Conservation (phyloP, 2,113 vertebrate species). For the Galbula dea region DNA sequence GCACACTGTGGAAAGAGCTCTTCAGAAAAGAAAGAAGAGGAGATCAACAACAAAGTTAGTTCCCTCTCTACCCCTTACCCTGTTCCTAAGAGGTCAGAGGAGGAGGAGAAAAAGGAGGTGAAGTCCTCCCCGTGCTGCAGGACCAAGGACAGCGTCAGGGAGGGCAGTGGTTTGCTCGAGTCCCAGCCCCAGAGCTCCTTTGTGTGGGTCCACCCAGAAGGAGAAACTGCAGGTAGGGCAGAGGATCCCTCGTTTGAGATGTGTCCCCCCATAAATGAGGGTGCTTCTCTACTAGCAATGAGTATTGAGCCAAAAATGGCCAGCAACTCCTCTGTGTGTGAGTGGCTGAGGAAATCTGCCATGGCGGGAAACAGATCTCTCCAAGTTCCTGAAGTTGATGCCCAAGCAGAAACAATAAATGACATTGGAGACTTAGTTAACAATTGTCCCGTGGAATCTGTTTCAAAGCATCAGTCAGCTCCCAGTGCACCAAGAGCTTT, state of each 20-base stretch:
- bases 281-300: not conserved
- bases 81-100: not conserved
- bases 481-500: not conserved
- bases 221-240: not conserved
- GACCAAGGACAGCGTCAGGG: not conserved
- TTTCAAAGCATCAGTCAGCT: not conserved
- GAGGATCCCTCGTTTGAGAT: not conserved
- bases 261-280: fast-evolving
- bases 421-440: not conserved
- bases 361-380: not conserved
- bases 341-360: not conserved
- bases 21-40: not conserved
- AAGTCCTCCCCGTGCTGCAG: not conserved
- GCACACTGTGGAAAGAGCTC: fast-evolving
- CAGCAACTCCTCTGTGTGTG: not conserved
- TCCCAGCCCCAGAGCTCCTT: fast-evolving
- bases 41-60: not conserved
- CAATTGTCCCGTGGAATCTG: fast-evolving
- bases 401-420: conserved; percentile 39
- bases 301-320: fast-evolving
- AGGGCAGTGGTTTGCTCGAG: fast-evolving
- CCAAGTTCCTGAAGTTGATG: not conserved
- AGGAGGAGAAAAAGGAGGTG: not conserved
- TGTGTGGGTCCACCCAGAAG: not conserved
- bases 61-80: not conserved